Base-by-base conservation (phyloP, 2,888 invertebrate species). In the Pammene aurita region DNA sequence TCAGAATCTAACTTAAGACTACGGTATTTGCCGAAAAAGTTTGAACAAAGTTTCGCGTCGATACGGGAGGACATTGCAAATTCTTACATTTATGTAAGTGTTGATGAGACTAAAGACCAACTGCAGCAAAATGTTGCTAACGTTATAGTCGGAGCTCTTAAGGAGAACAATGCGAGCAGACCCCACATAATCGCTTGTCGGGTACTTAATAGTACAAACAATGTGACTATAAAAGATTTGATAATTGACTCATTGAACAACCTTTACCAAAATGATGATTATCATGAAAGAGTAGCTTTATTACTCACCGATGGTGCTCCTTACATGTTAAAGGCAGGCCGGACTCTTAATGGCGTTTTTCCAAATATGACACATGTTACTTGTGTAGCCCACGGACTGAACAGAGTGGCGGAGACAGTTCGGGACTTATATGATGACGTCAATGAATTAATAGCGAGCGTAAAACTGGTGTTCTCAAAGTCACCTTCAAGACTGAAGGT, bases 31-130 rank as follows among this genome's bases (percentile, higher is more conserved):
- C n/a, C n/a, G 48, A 16, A 18, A 11, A 16, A 35, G 35, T 35
- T 35, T 35, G 35, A 35, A 35, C 35, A 35, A 35, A 35, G 35
- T 35, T 35, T n/a, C 56, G n/a, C 56, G 13, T 35, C 38, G 34
- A n/a, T 56, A 54, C 26, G 13, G 26, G 9, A 54, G 54, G 54
- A 34, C 26, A 54, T 13, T 35, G 35, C 26, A 54, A 54, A 34
- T 34, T 54, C 35, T 54, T 34, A 26, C 54, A 52, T 71, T 67
- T 76, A 50, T 74, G 11, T 56, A 60, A 50, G 46, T 46, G 46
- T 46, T 13, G 46, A 46, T 46, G 46, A 46, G 46, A 14, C 46
- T 13, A 46, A 46, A 46, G 46, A 46, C n/a, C 13, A n/a, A 46
- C n/a, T 56, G 16, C 56, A 56, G 56, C 14, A 56, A 56, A 56